phyloP scores from a whole-genome alignment of 2,113 vertebrate species.

The Gobiocypris rarus region DNA sequence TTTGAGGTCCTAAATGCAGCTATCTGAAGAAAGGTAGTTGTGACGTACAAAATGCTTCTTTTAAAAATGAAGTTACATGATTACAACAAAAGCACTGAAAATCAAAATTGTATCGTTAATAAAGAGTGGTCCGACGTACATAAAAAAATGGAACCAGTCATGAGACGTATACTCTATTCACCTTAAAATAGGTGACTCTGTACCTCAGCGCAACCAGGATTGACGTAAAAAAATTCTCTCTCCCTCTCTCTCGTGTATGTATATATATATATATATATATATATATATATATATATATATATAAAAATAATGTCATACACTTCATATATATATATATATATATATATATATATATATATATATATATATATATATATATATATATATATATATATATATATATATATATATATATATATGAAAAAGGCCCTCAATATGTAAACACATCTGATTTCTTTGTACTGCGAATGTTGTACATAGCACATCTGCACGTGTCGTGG shows the following conservation, averaged over 20 bases:
- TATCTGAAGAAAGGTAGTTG: slow-evolving; percentile 28
- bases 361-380: no score
- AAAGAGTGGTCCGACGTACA: slow-evolving; percentile 49
- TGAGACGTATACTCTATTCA: slow-evolving; percentile 39
- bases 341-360: no score
- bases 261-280: no score
- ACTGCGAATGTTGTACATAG: slow-evolving; percentile 49
- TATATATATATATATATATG: slow-evolving; percentile 47
- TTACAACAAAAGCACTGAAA: slow-evolving; percentile 38
- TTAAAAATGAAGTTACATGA: slow-evolving; percentile 31
- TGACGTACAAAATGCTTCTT: slow-evolving; percentile 27
- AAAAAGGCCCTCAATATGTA: slow-evolving; percentile 58
- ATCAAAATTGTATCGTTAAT: slow-evolving; percentile 33
- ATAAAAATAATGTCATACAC: no score
- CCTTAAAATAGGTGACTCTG: slow-evolving; percentile 51
- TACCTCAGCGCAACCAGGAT: slow-evolving; percentile 44
- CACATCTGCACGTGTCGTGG: slow-evolving; percentile 25
- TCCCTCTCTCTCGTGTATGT: background rate
- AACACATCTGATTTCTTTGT: slow-evolving; percentile 58
- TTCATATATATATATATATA: no score
- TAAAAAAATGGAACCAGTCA: slow-evolving; percentile 38
- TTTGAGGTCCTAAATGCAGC: slow-evolving; percentile 18
- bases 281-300: no score
- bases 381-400: no score
- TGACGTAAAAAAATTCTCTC: slow-evolving; percentile 47